A percentile compares a stretch with the other conserved stretches of the same genome.
Evolutionary conservation across 2,113 vertebrate genomes (phyloP).

Genomic region (Pantherophis guttatus): DNA sequence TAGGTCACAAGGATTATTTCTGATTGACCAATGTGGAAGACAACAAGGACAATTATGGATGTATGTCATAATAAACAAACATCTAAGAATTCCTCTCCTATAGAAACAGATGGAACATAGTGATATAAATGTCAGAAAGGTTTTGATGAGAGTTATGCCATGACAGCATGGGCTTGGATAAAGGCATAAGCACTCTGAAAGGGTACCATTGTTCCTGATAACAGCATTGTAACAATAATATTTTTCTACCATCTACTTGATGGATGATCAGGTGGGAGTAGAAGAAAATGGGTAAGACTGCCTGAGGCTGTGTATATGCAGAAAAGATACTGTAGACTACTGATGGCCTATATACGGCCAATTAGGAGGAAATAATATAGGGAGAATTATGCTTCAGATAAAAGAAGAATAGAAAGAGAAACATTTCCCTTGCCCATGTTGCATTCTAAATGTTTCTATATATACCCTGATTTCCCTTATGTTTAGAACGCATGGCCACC

Average conservation of each 20-base stretch:
- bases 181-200: background rate
- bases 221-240: background rate
- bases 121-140: background rate
- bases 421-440: background rate
- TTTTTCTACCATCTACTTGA: background rate
- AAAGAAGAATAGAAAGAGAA: background rate
- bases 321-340: background rate
- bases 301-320: background rate
- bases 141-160: background rate
- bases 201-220: background rate
- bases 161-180: background rate
- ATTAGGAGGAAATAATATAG: background rate
- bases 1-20: background rate
- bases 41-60: background rate
- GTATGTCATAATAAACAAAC: background rate
- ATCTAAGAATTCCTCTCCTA: background rate
- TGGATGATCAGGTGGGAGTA: background rate
- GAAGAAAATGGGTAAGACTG: background rate
- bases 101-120: background rate
- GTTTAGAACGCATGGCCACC: background rate
- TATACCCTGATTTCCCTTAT: background rate
- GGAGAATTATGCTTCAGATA: background rate
- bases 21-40: background rate
- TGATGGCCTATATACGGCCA: background rate
- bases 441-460: background rate